Percentiles rank a stretch among this genome's conserved stretches.
phyloP scores from a whole-genome alignment of 2,113 vertebrate species.

The Tursiops truncatus region DNA sequence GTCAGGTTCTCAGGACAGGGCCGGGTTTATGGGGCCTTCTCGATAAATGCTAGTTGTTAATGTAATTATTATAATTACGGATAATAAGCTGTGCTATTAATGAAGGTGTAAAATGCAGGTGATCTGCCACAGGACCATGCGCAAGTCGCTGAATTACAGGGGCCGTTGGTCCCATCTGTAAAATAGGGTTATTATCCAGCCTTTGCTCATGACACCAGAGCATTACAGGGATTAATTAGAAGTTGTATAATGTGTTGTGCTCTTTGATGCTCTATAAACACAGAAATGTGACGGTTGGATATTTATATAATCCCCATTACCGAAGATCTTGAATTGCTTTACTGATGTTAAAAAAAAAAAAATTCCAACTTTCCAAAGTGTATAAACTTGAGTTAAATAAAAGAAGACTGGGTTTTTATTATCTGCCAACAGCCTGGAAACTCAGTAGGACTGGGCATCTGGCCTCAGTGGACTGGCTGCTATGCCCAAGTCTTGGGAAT shows the following conservation, averaged over 20 bases:
- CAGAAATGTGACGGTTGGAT: slow-evolving; percentile 33
- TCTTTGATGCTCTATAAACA: slow-evolving; percentile 73
- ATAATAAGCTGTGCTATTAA: slow-evolving; percentile 58
- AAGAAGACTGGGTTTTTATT: background rate
- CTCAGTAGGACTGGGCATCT: background rate
- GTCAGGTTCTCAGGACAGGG: background rate
- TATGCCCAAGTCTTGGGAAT: background rate
- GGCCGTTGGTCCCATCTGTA: background rate
- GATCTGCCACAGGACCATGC: background rate
- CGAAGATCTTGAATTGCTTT: slow-evolving; percentile 57
- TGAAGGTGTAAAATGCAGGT: slow-evolving; percentile 60
- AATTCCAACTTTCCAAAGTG: background rate
- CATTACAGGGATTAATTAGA: slow-evolving; percentile 66
- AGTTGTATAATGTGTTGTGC: slow-evolving; percentile 57
- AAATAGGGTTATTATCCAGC: slow-evolving; percentile 59
- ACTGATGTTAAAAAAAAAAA: background rate
- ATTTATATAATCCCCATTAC: slow-evolving; percentile 52
- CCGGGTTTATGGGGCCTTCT: background rate
- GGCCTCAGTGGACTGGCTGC: background rate
- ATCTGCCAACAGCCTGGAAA: background rate
- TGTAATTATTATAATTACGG: slow-evolving; percentile 58
- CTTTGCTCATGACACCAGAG: slow-evolving; percentile 49
- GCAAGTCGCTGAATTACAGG: background rate
- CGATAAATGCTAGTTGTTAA: slow-evolving; percentile 30
- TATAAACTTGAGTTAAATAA: background rate